Base-by-base conservation (phyloP, 2,888 invertebrate genomes). In the Julus scanicus region DNA sequence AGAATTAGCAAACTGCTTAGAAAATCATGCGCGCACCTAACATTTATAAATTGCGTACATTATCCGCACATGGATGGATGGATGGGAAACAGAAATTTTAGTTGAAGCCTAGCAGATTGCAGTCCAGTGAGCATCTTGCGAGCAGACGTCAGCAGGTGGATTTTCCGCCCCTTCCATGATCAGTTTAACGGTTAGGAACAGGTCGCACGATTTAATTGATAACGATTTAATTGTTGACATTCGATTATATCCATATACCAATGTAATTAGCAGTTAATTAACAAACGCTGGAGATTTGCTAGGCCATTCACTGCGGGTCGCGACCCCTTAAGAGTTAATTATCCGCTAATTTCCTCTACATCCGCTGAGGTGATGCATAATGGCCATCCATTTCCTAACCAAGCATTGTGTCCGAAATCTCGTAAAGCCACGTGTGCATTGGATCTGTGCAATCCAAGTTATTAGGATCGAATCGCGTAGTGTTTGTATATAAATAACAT, bases 231-330 rank as follows among this genome's bases (percentile, higher is more conserved):
- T 71, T 71, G 71, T n/a, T 57, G n/a, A n/a, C 17, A n/a, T n/a
- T 71, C 71, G 71, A 71, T 71, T 71, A 29, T 29, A 71, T 71
- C 71, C 71, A 71, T 71, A 71, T 71, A 29, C 71, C 71, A 9
- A 20, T 9, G 29, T 71, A 71, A 71, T 71, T 71, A 71, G 11
- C n/a, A 29, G 11, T 11, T 71, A 71, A 71, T 71, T 71, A 71
- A 29, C 20, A 71, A 29, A 29, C 71, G n/a, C n/a, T 63, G 63
- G n/a, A n/a, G n/a, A 63, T 57, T 57, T 63, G 63, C 17, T 71
- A 20, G 71, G 71, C 71, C 71, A 71, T 71, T 71, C 71, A 71
- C 71, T 29, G 71, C 71, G 71, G 20, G 71, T 29, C 71, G 29
- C 71, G 71, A 71, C 71, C 71, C 71, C 71, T 71, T 9, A 29